These are phyloP conservation scores for Rhinopomastus cyanomelas DNA, from an alignment of 2,113 vertebrate species.

Conservation along the genomic window DNA sequence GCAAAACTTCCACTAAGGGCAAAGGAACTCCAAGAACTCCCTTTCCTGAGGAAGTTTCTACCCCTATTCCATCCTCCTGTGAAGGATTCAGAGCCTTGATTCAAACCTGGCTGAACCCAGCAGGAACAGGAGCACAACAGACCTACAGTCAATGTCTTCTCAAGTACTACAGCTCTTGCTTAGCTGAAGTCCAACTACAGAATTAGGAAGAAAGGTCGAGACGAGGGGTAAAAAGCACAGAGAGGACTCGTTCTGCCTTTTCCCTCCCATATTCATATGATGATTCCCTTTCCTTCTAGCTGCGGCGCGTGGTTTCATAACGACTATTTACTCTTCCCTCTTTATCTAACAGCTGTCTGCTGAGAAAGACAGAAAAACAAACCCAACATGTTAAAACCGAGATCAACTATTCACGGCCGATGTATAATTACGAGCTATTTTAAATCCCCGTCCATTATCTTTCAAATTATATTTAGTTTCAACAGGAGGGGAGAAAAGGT, in stretches of 20 bases:
- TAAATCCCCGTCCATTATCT: constrained; percentile 41
- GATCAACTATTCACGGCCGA: constrained; percentile 27
- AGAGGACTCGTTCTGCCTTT: background rate
- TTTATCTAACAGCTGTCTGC: constrained; percentile 61
- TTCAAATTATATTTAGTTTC: constrained; percentile 59
- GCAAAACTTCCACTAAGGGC: background rate
- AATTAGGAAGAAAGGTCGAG: background rate
- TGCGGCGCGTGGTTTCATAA: constrained; percentile 32
- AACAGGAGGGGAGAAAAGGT: background rate
- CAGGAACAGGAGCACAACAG: background rate
- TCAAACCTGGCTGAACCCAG: background rate
- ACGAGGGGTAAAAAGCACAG: background rate
- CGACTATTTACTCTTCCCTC: constrained; percentile 54
- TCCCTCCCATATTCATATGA: background rate
- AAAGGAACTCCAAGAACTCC: background rate
- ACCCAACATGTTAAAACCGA: constrained; percentile 19
- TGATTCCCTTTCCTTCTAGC: background rate
- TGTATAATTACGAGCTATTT: constrained; percentile 37
- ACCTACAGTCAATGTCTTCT: background rate
- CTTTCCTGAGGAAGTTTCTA: background rate
- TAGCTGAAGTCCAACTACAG: background rate
- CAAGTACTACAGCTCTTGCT: background rate
- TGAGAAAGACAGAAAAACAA: constrained; percentile 44
- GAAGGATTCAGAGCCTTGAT: background rate
- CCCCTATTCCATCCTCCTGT: rapidly evolving